Base-by-base conservation (phyloP, 2,113 vertebrate species). In the Eulemur macaco region DNA sequence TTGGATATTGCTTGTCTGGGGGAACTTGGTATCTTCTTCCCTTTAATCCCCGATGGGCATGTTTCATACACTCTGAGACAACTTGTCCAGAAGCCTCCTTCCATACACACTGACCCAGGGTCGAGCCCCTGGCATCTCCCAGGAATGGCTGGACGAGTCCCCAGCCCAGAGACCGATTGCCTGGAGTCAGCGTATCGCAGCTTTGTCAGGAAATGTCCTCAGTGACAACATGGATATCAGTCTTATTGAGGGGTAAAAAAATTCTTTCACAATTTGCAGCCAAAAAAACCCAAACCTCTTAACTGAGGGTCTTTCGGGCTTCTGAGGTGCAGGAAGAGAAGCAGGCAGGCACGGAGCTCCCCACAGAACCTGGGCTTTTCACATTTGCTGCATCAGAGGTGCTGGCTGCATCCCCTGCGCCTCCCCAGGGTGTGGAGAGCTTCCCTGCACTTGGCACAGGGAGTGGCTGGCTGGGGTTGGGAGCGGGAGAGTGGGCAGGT, bases 371-470 rank as follows among this genome's bases (percentile, higher is more conserved):
- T 64, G 63, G 39, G 45, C 47, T 29, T 31, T 47, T 52, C 60
- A 25, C 11, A 31, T 31, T 66, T 77, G 21, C 66, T n/a, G 52
- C 31, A 1, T 50, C 42, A 45, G 64, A 74, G 39, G 58, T 68
- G 20, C 20, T 13, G 37, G 64, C 15, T 1, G 0, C 21, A 31
- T 17, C 1, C 45, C 25, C 13, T 1, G 14, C 29, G n/a, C 6
- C 34, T 77, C 42, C 47, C 37, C 13, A 9, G 34, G 56, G 27
- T 21, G 45, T 54, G 80, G 71, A 91, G 66, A 42, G 12, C 31
- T 20, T 52, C n/a, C 15, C 1, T 34, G 7, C 21, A 18, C 47
- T 42, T 29, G 18, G 69, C 4, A 12, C 1, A n/a, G 69, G 37
- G 39, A n/a, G 9, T 27, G 29, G 14, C 9, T 64, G 76, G 50